These are phyloP conservation scores for Cyanoramphus novaezelandiae DNA, from an alignment of 2,113 vertebrate genomes.

Conservation along the genomic window DNA sequence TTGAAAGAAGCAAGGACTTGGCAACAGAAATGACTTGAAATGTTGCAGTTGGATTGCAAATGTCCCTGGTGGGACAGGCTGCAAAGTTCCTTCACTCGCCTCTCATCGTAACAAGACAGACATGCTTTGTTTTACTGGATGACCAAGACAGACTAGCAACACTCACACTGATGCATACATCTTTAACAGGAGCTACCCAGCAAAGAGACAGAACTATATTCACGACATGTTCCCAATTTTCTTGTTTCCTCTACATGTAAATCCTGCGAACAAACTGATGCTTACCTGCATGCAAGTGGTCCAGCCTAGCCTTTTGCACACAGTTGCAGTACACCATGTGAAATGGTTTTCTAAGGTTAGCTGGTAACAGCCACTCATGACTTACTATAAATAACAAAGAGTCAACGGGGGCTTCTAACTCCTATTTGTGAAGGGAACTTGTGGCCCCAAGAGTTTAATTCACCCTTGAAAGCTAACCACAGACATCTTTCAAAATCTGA, in stretches of 20 bases:
- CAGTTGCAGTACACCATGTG: background rate
- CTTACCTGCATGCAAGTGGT: background rate
- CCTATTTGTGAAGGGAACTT: background rate
- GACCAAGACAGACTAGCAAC: background rate
- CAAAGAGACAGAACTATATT: background rate
- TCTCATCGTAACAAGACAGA: background rate
- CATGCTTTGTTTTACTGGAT: background rate
- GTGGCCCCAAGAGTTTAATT: background rate
- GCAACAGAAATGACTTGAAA: background rate
- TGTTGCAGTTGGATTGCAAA: background rate
- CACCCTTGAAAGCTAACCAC: background rate
- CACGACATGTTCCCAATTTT: background rate
- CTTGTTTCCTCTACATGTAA: background rate
- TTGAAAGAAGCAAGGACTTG: background rate
- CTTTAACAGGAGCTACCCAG: background rate
- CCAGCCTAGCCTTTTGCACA: background rate
- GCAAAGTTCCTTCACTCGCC: background rate
- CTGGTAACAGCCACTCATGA: background rate
- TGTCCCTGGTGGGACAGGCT: background rate
- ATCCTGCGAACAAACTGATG: background rate
- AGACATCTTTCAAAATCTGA: background rate
- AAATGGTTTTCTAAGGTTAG: background rate
- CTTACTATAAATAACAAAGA: background rate
- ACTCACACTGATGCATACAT: background rate
- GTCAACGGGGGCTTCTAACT: background rate